phyloP scores from a whole-genome alignment of 1,140 invertebrate genomes.

The Vollenhovia emeryi region DNA sequence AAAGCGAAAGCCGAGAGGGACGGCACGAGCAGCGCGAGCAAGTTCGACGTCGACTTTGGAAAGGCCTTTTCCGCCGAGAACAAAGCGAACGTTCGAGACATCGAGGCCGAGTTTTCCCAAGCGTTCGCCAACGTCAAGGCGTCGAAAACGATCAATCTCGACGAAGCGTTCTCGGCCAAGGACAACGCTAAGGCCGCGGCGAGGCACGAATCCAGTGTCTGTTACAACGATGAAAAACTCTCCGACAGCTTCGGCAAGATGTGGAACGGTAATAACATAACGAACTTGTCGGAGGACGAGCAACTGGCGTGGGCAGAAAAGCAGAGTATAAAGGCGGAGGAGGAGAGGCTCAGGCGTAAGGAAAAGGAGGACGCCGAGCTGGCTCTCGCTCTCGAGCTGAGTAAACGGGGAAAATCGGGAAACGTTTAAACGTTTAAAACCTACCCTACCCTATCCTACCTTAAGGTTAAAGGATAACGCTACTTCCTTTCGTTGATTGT shows the following conservation, averaged over 20 bases:
- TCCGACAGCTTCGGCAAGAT: conserved; percentile 69
- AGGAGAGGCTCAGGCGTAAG: conserved; percentile 79
- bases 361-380: conserved; percentile 79
- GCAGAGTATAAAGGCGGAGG: conserved; percentile 78
- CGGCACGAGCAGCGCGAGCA: not conserved
- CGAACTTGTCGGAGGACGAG: conserved; percentile 74
- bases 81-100: conserved; percentile 69
- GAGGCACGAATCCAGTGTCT: conserved; percentile 66
- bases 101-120: conserved; percentile 68
- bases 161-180: conserved; percentile 75
- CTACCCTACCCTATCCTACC: too few relatives aligned
- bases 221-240: conserved; percentile 72
- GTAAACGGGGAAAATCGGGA: conserved; percentile 75
- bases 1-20: conserved; percentile 70
- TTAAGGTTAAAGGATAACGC: too few relatives aligned
- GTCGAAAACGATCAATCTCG: conserved; percentile 74
- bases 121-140: conserved; percentile 61
- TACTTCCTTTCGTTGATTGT: conserved; percentile 28
- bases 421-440: conserved; percentile 65
- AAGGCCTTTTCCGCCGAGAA: conserved; percentile 76
- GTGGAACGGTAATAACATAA: conserved; percentile 75
- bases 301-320: conserved; percentile 79
- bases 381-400: conserved; percentile 79
- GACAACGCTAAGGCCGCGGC: conserved; percentile 64
- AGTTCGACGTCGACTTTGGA: conserved; percentile 73